Evolutionary conservation across 2,113 vertebrate species (phyloP).

Genomic region (Pygoscelis antarcticus): DNA sequence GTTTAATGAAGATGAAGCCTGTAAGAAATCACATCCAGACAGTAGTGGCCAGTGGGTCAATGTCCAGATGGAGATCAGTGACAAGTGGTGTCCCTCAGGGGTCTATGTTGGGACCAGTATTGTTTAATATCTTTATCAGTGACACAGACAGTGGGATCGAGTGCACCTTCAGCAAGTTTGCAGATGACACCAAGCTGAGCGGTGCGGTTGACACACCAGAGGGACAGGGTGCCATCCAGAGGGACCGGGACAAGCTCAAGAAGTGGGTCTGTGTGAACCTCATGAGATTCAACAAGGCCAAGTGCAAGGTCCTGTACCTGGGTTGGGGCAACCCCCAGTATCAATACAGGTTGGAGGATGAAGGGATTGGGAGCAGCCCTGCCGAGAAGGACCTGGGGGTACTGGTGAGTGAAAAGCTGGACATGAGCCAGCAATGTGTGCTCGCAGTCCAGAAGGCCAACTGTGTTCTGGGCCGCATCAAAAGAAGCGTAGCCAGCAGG

Average conservation of each 20-base stretch:
- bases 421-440: rapidly evolving
- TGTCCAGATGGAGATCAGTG: neutral
- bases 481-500: neutral
- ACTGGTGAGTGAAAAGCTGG: neutral
- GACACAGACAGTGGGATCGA: rapidly evolving
- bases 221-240: too few species aligned
- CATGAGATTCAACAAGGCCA: neutral
- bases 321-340: rapidly evolving
- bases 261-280: neutral
- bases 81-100: neutral
- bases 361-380: neutral
- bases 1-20: neutral
- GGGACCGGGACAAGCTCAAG: neutral
- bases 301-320: neutral
- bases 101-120: neutral
- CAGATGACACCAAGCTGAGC: neutral
- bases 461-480: neutral
- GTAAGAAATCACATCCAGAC: neutral
- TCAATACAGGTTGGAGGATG: neutral
- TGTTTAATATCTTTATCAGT: neutral
- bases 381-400: neutral
- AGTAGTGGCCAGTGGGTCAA: neutral
- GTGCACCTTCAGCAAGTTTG: neutral
- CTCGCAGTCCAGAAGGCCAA: neutral
- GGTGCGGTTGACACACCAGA: neutral